These are phyloP conservation scores for Abrostola tripartita DNA, from an alignment of 2,888 invertebrate genomes.

Conservation along the genomic window DNA sequence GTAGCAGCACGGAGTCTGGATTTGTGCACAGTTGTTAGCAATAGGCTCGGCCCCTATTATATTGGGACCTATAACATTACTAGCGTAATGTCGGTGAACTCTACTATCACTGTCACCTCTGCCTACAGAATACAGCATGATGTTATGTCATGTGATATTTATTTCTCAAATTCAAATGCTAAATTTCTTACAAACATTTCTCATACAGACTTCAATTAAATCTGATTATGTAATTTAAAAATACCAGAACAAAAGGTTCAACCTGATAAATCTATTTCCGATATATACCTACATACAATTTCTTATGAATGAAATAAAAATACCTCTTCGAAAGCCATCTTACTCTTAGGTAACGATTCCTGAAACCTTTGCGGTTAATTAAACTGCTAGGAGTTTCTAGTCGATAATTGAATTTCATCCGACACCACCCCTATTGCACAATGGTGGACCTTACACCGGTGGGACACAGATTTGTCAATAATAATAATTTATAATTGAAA, in stretches of 20 bases:
- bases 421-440: slow-evolving; percentile 16
- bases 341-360: slow-evolving; percentile 23
- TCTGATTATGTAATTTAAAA: background rate
- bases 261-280: background rate
- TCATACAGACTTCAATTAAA: background rate
- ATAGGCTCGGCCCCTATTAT: too few relatives aligned
- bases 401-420: slow-evolving; percentile 53
- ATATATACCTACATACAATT: slow-evolving; percentile 1
- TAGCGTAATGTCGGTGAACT: too few relatives aligned
- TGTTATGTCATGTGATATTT: too few relatives aligned
- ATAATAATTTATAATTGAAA: too few relatives aligned
- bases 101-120: too few relatives aligned
- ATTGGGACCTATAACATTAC: too few relatives aligned
- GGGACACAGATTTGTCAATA: slow-evolving; percentile 21
- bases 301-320: slow-evolving; percentile 28
- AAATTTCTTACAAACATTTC: too few relatives aligned
- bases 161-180: background rate
- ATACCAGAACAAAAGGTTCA: slow-evolving; percentile 1
- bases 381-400: slow-evolving; percentile 12
- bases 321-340: slow-evolving; percentile 6
- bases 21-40: too few relatives aligned
- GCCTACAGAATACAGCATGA: too few relatives aligned
- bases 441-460: background rate
- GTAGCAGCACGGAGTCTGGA: too few relatives aligned
- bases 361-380: slow-evolving; percentile 37